phyloP scores from a whole-genome alignment of 2,113 vertebrate species.

The Oxygymnocypris stewartii region DNA sequence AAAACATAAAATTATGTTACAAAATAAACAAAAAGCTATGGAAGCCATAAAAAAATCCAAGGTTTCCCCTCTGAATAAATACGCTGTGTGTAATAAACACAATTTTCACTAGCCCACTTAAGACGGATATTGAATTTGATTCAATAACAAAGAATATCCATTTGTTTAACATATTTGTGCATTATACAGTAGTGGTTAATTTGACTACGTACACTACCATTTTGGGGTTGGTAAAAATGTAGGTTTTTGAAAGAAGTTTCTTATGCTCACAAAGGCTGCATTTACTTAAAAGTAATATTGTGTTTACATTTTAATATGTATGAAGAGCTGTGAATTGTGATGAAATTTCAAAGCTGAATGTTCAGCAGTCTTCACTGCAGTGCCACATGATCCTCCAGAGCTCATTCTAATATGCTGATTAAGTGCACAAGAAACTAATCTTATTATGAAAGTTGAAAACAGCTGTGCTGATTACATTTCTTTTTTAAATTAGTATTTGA shows the following conservation, averaged over 20 bases:
- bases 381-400: not conserved
- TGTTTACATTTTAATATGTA: not conserved
- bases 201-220: not conserved
- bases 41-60: not conserved
- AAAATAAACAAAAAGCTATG: not conserved
- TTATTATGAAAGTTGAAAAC: not conserved
- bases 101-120: not conserved
- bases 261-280: not conserved
- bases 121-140: not conserved
- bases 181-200: not conserved
- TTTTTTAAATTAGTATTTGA: not conserved
- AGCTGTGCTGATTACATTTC: not conserved
- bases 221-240: not conserved
- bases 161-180: too few species aligned
- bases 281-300: not conserved
- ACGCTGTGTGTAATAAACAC: too few species aligned
- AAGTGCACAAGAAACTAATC: not conserved
- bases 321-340: not conserved
- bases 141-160: too few species aligned
- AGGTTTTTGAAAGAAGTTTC: not conserved
- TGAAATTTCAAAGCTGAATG: not conserved
- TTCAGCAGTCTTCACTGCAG: not conserved
- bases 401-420: not conserved
- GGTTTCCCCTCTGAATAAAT: too few species aligned
- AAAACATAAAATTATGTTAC: not conserved